Percentiles rank a stretch among this genome's conserved stretches.
Evolutionary conservation across 2,888 invertebrate species (phyloP).

Genomic region (Aleiodes leptofemur): DNA sequence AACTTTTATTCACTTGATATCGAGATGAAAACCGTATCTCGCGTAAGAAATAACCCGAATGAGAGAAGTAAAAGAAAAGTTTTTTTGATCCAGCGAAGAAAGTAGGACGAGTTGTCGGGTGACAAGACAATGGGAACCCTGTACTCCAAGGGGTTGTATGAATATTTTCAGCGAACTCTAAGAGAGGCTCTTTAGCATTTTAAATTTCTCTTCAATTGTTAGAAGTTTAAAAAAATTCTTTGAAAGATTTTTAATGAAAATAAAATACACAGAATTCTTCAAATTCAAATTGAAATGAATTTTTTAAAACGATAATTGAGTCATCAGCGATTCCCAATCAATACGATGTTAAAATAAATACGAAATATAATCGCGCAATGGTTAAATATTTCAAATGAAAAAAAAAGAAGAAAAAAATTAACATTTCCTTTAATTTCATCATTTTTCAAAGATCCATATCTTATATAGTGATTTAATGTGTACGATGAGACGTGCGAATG

Average conservation of each 20-base stretch:
- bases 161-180: no score
- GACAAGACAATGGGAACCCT: conserved; percentile 70
- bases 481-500: conserved; percentile 27
- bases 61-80: conserved; percentile 4
- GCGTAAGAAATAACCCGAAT: conserved; percentile 33
- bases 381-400: background rate
- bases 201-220: no score
- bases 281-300: no score
- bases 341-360: conserved; percentile 8
- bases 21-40: no score
- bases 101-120: conserved; percentile 61
- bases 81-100: background rate
- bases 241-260: no score
- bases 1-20: no score
- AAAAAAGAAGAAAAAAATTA: background rate
- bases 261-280: no score
- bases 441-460: conserved; percentile 32
- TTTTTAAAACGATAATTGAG: no score
- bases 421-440: conserved; percentile 18
- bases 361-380: background rate
- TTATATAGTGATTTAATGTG: conserved; percentile 33
- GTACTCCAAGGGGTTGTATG: background rate
- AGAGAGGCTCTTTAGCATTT: no score
- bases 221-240: no score
- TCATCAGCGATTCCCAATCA: background rate